Evolutionary conservation across 2,113 vertebrate species (phyloP).

Genomic region (Corvus cornix): DNA sequence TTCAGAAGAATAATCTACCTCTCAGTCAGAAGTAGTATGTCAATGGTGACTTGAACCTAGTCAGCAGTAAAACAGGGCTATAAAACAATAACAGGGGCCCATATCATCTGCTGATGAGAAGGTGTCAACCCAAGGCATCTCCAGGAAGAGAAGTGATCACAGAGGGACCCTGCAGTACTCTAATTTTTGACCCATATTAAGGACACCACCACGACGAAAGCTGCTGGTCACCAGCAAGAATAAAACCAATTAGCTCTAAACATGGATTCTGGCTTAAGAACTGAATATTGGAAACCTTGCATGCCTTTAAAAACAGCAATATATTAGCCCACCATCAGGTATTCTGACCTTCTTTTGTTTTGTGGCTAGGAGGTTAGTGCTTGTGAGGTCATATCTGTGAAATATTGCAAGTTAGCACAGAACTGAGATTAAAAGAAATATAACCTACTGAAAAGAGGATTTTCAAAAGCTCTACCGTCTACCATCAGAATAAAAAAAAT

Average conservation of each 20-base stretch:
- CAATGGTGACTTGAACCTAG: fast-evolving
- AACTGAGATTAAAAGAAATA: not conserved
- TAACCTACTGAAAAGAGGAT: not conserved
- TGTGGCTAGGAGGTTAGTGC: not conserved
- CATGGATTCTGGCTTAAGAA: not conserved
- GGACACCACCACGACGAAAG: not conserved
- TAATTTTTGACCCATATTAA: fast-evolving
- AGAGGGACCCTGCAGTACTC: not conserved
- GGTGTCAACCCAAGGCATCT: not conserved
- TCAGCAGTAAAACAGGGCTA: not conserved
- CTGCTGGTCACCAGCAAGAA: not conserved
- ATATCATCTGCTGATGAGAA: not conserved
- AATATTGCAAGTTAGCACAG: not conserved
- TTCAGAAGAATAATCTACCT: not conserved
- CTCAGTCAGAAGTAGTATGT: not conserved
- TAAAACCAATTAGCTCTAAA: not conserved
- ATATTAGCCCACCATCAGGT: not conserved
- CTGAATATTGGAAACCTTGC: not conserved
- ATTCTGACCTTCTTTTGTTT: not conserved
- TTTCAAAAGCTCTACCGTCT: not conserved
- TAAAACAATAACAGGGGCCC: not conserved
- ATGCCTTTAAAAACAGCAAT: not conserved
- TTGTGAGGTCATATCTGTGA: not conserved
- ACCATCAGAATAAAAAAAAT: not conserved
- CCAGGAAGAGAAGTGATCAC: not conserved